Evolutionary conservation across 2,113 vertebrate genomes (phyloP), one percentile per base, ranked within the genome.

Genomic region (Anarhynchus alexandrinus): DNA sequence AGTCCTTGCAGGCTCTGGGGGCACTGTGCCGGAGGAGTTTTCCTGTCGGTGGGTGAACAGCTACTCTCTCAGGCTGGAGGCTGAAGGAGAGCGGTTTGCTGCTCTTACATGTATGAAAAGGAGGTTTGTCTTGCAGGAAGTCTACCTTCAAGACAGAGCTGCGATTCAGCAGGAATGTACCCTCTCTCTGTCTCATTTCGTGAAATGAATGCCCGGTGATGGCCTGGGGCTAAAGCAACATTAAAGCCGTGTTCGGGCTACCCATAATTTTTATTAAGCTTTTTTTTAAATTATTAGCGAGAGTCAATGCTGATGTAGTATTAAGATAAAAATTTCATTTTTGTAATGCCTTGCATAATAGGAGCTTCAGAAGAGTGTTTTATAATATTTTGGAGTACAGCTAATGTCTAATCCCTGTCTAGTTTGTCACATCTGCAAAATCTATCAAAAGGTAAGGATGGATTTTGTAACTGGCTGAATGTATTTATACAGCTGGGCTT

Each of bases 81-180:
- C 2, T 85, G 82, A 72, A 95, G 89, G 79, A 88, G 65, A 16
- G 45, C 19, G 12, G 26, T 89, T 86, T 79, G 61, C 93, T 91
- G 80, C 94, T 90, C 38, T 42, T 51, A 23, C 6, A 2, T 4
- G 20, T 87, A 30, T 97, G 90, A 98, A 97, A 97, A 92, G 76
- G 79, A 91, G 69, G 62, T 51, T 88, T 96, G 96, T 97, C 76
- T 96, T 71, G 62, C 73, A 45, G 49, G 67, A 82, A 9, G 10
- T 30, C 73, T 58, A 7, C 82, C 7, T 93, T 80, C 38, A 14
- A 74, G 88, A 97, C 96, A 97, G 95, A 97, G 66, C 49, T 34
- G 69, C 65, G n/a, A 82, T 97, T 97, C 93, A 97, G 90, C 62
- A 58, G 81, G 61, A 64, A 19, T 34, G 13, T 66, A 21, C 51